A percentile compares a stretch with the other conserved stretches of the same genome.
These are phyloP conservation scores for Polietes domitor DNA, from an alignment of 2,888 invertebrate species.

Conservation along the genomic window DNA sequence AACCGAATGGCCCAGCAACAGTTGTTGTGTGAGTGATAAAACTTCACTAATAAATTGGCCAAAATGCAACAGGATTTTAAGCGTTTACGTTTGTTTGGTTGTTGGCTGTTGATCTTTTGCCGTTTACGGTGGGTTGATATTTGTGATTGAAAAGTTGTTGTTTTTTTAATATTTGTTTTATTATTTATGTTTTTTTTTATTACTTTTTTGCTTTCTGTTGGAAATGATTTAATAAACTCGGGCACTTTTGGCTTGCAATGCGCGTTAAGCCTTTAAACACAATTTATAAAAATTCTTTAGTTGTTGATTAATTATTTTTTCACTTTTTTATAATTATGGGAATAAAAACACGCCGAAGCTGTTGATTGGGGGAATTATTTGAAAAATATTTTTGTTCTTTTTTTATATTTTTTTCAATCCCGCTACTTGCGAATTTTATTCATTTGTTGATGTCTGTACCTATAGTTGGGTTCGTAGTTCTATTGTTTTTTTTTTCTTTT, in stretches of 20 bases:
- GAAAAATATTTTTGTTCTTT: background rate
- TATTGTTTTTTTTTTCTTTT: background rate
- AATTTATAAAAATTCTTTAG: background rate
- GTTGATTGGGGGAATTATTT: background rate
- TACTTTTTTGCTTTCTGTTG: background rate
- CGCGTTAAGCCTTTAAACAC: too few species aligned
- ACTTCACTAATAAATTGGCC: background rate
- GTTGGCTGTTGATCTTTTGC: background rate
- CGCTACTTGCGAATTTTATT: slow-evolving; percentile 31
- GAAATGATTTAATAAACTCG: background rate
- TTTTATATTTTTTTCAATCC: background rate
- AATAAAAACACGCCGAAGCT: slow-evolving; percentile 20
- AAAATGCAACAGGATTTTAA: slow-evolving; percentile 6
- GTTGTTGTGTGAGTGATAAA: background rate
- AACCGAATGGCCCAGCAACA: background rate
- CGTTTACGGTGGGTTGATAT: background rate
- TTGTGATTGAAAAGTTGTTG: slow-evolving; percentile 6
- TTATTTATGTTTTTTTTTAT: slow-evolving; percentile 13
- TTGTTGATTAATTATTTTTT: background rate
- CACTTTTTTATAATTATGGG: slow-evolving; percentile 22
- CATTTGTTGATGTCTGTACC: background rate
- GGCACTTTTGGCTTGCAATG: too few species aligned
- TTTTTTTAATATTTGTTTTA: background rate
- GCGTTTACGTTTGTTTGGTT: background rate
- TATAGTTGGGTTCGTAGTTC: background rate